Evolutionary conservation across 2,113 vertebrate genomes (phyloP).

Genomic region (Butorides virescens): DNA sequence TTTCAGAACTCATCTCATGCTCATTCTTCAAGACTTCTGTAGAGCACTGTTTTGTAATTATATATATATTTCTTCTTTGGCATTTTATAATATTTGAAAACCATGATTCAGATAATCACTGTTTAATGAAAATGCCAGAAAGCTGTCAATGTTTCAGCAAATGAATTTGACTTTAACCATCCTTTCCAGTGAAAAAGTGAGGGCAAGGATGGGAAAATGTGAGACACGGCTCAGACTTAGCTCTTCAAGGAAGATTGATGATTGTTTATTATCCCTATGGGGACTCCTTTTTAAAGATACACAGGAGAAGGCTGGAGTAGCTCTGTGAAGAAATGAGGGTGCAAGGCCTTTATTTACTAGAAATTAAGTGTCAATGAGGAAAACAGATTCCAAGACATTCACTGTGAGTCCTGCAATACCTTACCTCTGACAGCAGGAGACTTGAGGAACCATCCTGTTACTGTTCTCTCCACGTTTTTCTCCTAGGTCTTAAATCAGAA

Average conservation of each 20-base stretch:
- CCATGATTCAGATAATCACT: not conserved
- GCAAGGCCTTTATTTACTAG: not conserved
- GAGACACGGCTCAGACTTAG: not conserved
- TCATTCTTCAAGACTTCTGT: not conserved
- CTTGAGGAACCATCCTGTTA: not conserved
- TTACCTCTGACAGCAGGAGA: not conserved
- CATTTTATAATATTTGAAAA: not conserved
- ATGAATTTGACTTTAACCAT: not conserved
- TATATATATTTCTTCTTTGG: not conserved
- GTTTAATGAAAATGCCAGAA: not conserved
- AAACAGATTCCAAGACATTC: not conserved
- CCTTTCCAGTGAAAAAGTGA: not conserved
- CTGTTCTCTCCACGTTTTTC: not conserved
- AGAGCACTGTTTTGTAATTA: not conserved
- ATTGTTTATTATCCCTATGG: not conserved
- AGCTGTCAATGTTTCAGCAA: not conserved
- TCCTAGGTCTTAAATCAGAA: not conserved
- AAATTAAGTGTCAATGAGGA: not conserved
- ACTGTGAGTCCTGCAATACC: not conserved
- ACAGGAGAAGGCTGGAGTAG: not conserved
- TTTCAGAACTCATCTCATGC: not conserved
- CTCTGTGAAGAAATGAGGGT: not conserved
- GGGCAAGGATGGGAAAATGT: not conserved
- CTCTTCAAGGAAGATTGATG: not conserved
- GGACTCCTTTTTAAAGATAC: not conserved